phyloP scores from a whole-genome alignment of 53 echinoderm and acorn worm species.

The Hippasteria phrygiana region DNA sequence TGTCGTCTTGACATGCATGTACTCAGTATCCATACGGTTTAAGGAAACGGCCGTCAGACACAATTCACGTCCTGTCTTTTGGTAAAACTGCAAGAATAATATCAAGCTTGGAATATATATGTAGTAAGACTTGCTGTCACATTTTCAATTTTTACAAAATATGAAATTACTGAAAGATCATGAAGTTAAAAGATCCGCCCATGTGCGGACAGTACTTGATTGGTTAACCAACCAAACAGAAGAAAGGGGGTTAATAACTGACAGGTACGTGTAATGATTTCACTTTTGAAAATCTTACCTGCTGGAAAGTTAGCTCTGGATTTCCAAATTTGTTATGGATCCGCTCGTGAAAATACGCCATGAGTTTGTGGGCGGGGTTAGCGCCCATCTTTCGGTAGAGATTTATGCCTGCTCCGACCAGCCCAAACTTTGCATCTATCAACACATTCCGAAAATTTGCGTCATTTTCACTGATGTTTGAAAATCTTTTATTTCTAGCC shows the following conservation, averaged over 20 bases:
- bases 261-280: background rate
- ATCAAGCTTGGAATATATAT: too few relatives aligned
- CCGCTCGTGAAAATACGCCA: slow-evolving; percentile 1
- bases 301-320: slow-evolving; percentile 23
- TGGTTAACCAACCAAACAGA: too few relatives aligned
- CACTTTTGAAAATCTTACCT: background rate
- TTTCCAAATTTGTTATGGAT: background rate
- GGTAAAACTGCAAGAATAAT: background rate
- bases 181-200: too few relatives aligned
- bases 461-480: too few relatives aligned
- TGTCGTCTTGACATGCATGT: slow-evolving; percentile 48
- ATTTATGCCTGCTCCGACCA: background rate
- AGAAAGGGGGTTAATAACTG: too few relatives aligned
- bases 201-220: too few relatives aligned
- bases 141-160: too few relatives aligned
- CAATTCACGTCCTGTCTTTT: slow-evolving; percentile 1
- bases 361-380: slow-evolving; percentile 9
- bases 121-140: background rate
- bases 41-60: background rate
- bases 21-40: slow-evolving; percentile 17
- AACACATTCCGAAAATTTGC: background rate
- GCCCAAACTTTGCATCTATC: background rate
- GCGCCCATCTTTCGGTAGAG: slow-evolving; percentile 21
- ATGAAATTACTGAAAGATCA: too few relatives aligned
- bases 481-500: too few relatives aligned